Conservation (phyloP, 2,797 vertebrate genomes). For the Microctenopoma lineatum region DNA sequence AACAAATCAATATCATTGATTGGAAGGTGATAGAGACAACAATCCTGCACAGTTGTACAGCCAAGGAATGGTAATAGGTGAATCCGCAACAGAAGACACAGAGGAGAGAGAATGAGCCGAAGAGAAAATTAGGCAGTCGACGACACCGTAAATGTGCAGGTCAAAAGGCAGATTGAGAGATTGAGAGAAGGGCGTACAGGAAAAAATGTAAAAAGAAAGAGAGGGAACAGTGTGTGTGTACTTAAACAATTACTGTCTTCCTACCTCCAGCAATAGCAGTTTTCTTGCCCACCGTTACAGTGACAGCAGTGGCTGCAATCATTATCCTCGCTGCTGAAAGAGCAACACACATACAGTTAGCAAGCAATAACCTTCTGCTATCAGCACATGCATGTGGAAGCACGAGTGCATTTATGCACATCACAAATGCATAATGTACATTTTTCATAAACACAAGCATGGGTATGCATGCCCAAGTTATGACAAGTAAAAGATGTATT, state of each 20-base stretch:
- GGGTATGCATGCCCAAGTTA: constrained; percentile 24
- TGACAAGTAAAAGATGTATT: constrained; percentile 3
- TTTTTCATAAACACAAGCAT: constrained; percentile 23
- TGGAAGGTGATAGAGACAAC: neutral
- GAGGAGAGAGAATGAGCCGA: no score
- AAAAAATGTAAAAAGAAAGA: constrained; percentile 3
- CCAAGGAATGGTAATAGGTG: neutral
- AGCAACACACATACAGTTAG: constrained; percentile 51
- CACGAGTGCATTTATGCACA: constrained; percentile 4
- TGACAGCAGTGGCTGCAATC: constrained; percentile 88
- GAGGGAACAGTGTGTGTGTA: neutral
- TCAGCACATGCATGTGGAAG: constrained; percentile 11
- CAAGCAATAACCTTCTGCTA: neutral
- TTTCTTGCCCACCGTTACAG: constrained; percentile 89
- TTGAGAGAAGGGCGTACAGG: neutral
- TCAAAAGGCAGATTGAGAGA: neutral
- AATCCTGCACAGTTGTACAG: neutral
- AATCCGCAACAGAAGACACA: neutral
- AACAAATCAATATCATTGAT: neutral
- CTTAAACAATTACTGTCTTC: constrained; percentile 41
- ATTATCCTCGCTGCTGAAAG: constrained; percentile 84
- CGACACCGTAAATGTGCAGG: neutral
- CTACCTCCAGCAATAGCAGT: constrained; percentile 95
- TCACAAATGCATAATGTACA: neutral
- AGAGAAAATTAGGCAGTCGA: no score